phyloP scores from a whole-genome alignment of 92 coral and sea anemone species.

The Palythoa heliodiscus region DNA sequence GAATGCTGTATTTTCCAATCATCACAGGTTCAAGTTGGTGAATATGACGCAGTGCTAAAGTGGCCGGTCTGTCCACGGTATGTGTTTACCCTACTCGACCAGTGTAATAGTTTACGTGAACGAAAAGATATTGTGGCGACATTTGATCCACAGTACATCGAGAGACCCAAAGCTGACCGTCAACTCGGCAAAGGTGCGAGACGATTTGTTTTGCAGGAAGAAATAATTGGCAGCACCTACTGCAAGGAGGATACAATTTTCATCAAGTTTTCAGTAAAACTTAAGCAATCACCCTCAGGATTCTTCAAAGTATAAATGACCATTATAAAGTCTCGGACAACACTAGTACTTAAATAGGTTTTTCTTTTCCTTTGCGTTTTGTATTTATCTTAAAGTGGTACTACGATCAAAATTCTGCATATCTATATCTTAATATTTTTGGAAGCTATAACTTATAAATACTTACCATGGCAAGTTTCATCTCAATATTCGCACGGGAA shows the following conservation, averaged over 20 bases:
- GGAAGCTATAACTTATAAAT: too few relatives aligned
- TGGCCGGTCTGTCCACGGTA: conserved; percentile 97
- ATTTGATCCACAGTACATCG: conserved; percentile 93
- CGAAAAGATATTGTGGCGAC: conserved; percentile 82
- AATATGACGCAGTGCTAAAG: conserved; percentile 85
- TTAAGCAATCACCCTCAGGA: conserved; percentile 72
- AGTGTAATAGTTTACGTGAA: conserved; percentile 72
- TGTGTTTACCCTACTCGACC: conserved; percentile 90
- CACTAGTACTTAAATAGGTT: too few relatives aligned
- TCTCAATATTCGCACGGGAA: too few relatives aligned
- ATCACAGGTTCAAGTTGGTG: conserved; percentile 88
- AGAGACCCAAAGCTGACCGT: conserved; percentile 87
- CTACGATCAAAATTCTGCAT: too few relatives aligned
- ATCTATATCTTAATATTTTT: too few relatives aligned
- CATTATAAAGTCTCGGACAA: too few relatives aligned
- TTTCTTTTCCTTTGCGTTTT: too few relatives aligned
- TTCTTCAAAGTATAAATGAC: conserved; percentile 58
- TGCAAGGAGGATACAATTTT: conserved; percentile 86
- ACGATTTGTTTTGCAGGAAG: conserved; percentile 87
- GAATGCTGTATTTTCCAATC: neutral
- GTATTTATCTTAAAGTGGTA: too few relatives aligned
- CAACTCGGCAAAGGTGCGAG: conserved; percentile 99
- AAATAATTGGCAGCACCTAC: conserved; percentile 73
- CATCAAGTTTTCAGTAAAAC: conserved; percentile 72
- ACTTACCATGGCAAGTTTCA: too few relatives aligned